Evolutionary conservation across 2,888 invertebrate genomes (phyloP).

Genomic region (Resseliella maxima): DNA sequence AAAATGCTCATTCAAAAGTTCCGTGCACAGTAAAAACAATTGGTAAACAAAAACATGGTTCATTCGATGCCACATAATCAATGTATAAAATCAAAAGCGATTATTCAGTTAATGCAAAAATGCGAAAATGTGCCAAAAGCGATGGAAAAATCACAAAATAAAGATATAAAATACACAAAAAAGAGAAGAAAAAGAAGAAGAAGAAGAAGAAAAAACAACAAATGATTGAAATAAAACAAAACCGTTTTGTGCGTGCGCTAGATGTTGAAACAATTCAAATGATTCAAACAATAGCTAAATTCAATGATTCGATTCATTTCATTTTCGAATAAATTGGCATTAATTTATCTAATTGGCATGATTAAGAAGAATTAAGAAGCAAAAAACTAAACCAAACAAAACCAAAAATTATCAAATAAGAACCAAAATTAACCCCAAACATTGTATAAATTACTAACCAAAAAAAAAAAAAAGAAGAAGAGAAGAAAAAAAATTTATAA

Average conservation of each 20-base stretch:
- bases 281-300: not conserved
- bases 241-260: not conserved
- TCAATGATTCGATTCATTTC: not conserved
- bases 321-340: not conserved
- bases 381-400: not conserved
- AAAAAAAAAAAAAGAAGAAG: not conserved
- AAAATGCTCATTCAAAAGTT: conserved; percentile 50
- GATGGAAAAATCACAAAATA: not conserved
- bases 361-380: not conserved
- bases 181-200: no score
- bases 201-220: no score
- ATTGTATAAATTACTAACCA: not conserved
- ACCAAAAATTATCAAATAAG: not conserved
- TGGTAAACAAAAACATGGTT: not conserved
- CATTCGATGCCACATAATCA: not conserved
- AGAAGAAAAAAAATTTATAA: no score
- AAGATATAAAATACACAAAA: no score
- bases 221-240: not conserved
- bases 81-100: not conserved
- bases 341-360: not conserved
- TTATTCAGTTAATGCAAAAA: not conserved
- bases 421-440: not conserved
- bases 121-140: not conserved
- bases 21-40: conserved; percentile 37
- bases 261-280: not conserved